Evolutionary conservation across 2,888 invertebrate genomes (phyloP), one percentile per base, ranked within the genome.

Genomic region (Idaea dimidiata): DNA sequence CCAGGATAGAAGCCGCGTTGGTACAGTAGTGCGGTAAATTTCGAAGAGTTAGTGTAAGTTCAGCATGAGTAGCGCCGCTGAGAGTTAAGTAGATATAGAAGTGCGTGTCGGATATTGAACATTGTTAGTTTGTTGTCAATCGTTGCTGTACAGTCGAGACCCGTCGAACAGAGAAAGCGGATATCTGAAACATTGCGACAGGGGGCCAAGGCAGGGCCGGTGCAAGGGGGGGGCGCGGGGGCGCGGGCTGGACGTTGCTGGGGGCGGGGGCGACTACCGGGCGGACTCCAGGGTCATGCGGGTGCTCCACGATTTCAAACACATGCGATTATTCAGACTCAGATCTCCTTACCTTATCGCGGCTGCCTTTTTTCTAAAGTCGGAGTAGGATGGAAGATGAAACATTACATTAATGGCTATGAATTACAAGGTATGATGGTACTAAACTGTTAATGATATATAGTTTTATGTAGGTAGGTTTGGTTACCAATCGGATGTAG

Each of bases 321-420:
- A 72, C 91, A 91, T 92, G 91, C 91, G 82, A 78, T 86, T 80
- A 85, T 76, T 74, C 66, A 66, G 66, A 65, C 65, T 80, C 79
- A 86, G 84, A 81, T 82, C 81, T 86, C 88, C 95, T 95, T 95
- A 96, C 96, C 96, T 96, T 96, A 88, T 97, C 96, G 88, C 96
- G 94, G 93, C 96, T 96, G 93, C 96, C 96, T 93, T 96, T 96
- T 95, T 96, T 97, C 96, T 96, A 95, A 90, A 83, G 88, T 91
- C 81, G 91, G 88, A 86, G 89, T 82, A 78, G 88, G 85, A 91
- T 91, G 91, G 87, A 91, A 92, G 88, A 91, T 90, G 92, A 92
- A 91, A 92, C 88, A 91, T 88, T 86, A 73, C 84, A 90, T 92
- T 91, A 91, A 91, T 92, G 91, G 85, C 77, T 81, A 79, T 89